A percentile compares a stretch with the other conserved stretches of the same genome.
Conservation (phyloP, 2,113 vertebrate genomes). For the Hylia prasina region DNA sequence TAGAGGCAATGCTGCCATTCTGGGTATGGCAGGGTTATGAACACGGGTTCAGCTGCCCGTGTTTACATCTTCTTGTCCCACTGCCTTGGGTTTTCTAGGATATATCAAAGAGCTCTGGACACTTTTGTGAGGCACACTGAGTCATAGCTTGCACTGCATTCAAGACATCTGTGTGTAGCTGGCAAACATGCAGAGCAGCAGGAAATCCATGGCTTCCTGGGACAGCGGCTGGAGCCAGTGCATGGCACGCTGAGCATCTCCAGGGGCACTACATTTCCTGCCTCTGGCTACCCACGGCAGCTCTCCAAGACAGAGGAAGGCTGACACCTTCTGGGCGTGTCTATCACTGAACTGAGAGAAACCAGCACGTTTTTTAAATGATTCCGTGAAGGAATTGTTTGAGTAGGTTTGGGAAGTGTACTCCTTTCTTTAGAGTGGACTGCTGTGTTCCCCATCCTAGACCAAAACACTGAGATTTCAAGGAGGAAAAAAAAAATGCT, state of each 20-base stretch:
- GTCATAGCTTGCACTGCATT: background rate
- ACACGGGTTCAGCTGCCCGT: background rate
- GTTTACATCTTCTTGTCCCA: background rate
- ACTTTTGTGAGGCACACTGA: background rate
- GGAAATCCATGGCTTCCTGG: background rate
- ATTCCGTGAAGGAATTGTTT: background rate
- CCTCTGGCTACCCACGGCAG: background rate
- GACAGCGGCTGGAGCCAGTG: background rate
- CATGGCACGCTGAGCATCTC: accelerated
- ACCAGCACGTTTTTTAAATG: background rate
- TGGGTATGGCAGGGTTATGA: background rate
- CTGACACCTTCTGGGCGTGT: background rate
- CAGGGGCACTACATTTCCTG: accelerated
- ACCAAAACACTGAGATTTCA: background rate
- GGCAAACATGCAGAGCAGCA: background rate
- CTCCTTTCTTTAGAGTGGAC: background rate
- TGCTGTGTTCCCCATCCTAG: background rate
- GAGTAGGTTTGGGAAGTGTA: background rate
- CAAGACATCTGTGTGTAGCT: background rate
- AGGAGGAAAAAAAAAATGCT: background rate
- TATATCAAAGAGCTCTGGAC: background rate
- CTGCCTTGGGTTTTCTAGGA: background rate
- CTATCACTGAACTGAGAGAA: background rate
- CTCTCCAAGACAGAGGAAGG: background rate
- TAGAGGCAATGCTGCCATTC: background rate